Base-by-base conservation (phyloP, 2,113 vertebrate species). In the Odobenus rosmarus region DNA sequence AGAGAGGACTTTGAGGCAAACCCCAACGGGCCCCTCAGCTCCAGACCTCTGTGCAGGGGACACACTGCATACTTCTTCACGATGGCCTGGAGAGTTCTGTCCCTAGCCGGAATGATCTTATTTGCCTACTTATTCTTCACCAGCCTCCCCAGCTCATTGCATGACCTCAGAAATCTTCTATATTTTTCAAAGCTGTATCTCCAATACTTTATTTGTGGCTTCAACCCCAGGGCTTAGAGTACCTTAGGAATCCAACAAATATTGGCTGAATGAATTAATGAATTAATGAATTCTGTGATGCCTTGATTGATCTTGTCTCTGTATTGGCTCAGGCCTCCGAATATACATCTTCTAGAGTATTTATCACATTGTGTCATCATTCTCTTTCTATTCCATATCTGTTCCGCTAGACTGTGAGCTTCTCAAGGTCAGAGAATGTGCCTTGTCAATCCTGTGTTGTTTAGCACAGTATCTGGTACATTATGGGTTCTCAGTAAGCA, bases 171-270 rank as follows among this genome's bases (percentile, higher is more conserved):
- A 90, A 90, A 74, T 72, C 23, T 59, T 69, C 39, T 83, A 2
- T 92, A 42, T 64, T 84, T 97, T 46, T 95, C 39, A 64, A 80
- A 88, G 77, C 39, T 33, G 1, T 92, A 69, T 57, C 57, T 94
- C 57, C 23, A 64, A 10, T 28, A 53, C 46, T 92, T 90, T 82
- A 53, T 39, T 36, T n/a, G 59, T 39, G 28, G 19, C 36, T 67
- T 95, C 87, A 88, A 74, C 21, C n/a, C 49, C 13, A 87, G 69
- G 57, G 39, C 21, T 96, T 81, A 46, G 39, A 53, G 23, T 23
- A 49, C 62, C 55, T 10, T 88, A 88, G 16, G n/a, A 64, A 83
- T 59, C 92, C 24, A 42, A 24, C 55, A 85, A 24, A 62, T 89
- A 76, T 5, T 71, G 83, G 57, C 42, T 53, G 49, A 64, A 33